Evolutionary conservation across 2,113 vertebrate species (phyloP), one percentile per base, ranked within the genome.

Genomic region (Bolborhynchus lineola): DNA sequence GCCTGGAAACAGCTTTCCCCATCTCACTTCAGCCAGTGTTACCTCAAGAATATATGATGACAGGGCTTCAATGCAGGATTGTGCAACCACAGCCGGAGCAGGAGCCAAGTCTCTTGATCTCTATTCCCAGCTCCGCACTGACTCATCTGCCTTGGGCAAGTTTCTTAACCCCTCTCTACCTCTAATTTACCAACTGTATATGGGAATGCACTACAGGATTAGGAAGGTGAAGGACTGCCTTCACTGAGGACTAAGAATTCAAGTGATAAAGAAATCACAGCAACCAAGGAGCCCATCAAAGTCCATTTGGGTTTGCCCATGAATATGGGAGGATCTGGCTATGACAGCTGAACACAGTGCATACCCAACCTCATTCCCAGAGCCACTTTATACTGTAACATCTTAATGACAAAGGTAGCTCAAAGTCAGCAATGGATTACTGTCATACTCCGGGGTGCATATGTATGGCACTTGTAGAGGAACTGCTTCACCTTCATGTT

Each of bases 151-250:
- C 88, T 91, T 33, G 74, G 93, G 91, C 81, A 92, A 94, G 81
- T 67, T 92, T 60, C 86, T 96, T 96, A 96, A 96, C 93, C 93
- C 93, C 70, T 96, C 86, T 95, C 69, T 94, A 41, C 57, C 92
- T 80, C 57, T 49, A 37, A 15, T 62, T 76, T 77, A 80, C 35
- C 62, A 35, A 3, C 57, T 6, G 23, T 50, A 44, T 25, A 65
- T 9, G 11, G 60, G 60, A 81, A 81, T 7, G 7, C n/a, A 63
- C 7, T 26, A 7, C 3, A 0, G 2, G 39, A 65, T 41, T n/a
- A 46, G 15, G 55, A 55, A 3, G 11, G 44, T n/a, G 29, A 46
- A 82, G 65, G 25, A 39, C 39, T 53, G 74, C 26, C 50, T 75
- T 57, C 52, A 39, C 13, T 4, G 6, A 90, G 75, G 23, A 42